These are phyloP conservation scores for Takifugu ocellatus DNA, from an alignment of 2,797 vertebrate species.

Conservation along the genomic window DNA sequence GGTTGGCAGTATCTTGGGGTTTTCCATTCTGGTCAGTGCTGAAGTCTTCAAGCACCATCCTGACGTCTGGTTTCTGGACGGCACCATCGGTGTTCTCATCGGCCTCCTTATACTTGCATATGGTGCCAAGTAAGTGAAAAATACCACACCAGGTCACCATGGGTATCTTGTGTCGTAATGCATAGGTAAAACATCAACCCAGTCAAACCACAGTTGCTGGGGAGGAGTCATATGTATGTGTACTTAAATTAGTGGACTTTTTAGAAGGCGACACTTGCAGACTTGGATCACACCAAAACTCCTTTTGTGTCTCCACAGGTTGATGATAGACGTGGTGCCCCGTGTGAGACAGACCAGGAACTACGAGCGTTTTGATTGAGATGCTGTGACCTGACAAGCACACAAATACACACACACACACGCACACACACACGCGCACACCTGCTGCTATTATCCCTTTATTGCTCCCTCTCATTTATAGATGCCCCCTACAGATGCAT, in stretches of 20 bases:
- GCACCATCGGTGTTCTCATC: conserved; percentile 89
- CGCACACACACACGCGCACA: conserved; percentile 3
- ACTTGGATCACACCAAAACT: neutral
- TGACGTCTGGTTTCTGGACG: conserved; percentile 93
- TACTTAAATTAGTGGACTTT: too few relatives aligned
- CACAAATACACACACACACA: conserved; percentile 11
- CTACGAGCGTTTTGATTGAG: conserved; percentile 96
- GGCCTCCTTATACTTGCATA: conserved; percentile 94
- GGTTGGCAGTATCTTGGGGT: conserved; percentile 93
- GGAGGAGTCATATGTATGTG: too few relatives aligned
- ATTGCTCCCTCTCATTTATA: too few relatives aligned
- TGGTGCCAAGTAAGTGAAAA: conserved; percentile 86
- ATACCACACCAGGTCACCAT: neutral
- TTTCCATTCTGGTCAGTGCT: conserved; percentile 94
- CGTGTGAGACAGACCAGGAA: conserved; percentile 90
- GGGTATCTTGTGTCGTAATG: neutral
- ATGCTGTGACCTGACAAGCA: conserved; percentile 3
- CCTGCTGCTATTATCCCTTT: neutral
- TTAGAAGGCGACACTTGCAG: too few relatives aligned
- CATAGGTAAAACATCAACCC: too few relatives aligned
- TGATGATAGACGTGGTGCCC: conserved; percentile 92
- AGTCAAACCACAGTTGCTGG: too few relatives aligned
- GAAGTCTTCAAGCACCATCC: conserved; percentile 91
- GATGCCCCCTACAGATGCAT: too few relatives aligned
- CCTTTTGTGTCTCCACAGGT: conserved; percentile 70